Base-by-base conservation (phyloP, 2,797 vertebrate genomes). In the Sebastes elongatus region DNA sequence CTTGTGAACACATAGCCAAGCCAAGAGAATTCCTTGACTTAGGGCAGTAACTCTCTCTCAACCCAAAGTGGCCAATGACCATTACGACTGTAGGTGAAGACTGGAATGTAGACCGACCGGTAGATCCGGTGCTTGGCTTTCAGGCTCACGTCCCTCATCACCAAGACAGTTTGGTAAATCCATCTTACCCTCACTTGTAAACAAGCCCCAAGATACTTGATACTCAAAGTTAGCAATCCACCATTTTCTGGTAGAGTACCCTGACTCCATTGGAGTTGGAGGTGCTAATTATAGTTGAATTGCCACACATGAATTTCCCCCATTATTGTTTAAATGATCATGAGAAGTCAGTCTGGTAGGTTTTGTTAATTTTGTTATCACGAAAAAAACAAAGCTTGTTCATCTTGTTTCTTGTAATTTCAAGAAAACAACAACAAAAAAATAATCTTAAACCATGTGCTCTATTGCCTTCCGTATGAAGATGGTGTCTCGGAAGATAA, bases 301-400 rank as follows among this genome's bases (percentile, higher is more conserved):
- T 73, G 25, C 55, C 20, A 68, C 13, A 27, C 14, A 2, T 14
- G 5, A 27, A 49, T 33, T 64, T 22, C 9, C 11, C 3, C 35
- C 3, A 4, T 28, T 59, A 61, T 63, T 61, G 13, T 57, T 9
- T 9, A 27, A 72, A 62, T 28, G 27, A 73, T 78, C 38, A 63
- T 53, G 52, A 75, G 46, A 86, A 53, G 38, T 60, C 49, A 42
- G 49, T 78, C 62, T 56, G 33, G 28, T 56, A 6, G 16, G 63
- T 49, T 64, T 30, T 52, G n/a, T 68, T 63, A 2, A 25, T 20
- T 71, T 60, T 78, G 66, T 63, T 56, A 53, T 76, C 80, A 73
- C 20, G 28, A 30, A 53, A 71, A 71, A 81, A 78, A 68, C 62
- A 68, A 85, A 56, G 18, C 28, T 22, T 55, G 30, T 28, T 77